Base-by-base conservation (phyloP, 2,113 vertebrate species). In the Callithrix jacchus region DNA sequence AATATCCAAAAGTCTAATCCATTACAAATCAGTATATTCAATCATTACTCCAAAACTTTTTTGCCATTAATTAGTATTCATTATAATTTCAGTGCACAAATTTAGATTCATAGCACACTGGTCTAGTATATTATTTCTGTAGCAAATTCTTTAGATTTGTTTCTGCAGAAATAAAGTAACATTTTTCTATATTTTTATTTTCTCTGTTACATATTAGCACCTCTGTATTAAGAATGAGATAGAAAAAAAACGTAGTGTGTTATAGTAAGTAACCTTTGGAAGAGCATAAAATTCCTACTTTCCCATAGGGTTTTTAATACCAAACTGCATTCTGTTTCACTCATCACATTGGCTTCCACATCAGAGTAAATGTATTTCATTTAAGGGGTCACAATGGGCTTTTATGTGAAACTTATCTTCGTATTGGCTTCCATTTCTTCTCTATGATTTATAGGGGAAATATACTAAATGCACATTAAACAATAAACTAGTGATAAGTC, bases 1-100 rank as follows among this genome's bases (percentile, higher is more conserved):
- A 98, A 95, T 97, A 95, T 96, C 93, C 89, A 87, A 42, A 64
- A 94, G 49, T 97, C 92, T 96, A 80, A 95, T 97, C 85, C 74
- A 87, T 98, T 98, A 97, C 56, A 97, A 95, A 92, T 97, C 97
- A 96, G 85, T 96, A 52, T 98, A 71, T 96, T 98, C 97, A 97
- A 94, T 98, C 97, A 98, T 97, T 93, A 80, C 91, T 94, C 96
- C 32, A 95, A 82, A 98, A 96, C 49, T 97, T 93, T 84, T 97
- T 97, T 96, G 92, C 79, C 73, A 91, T 96, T 98, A 97, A 98
- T 98, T 98, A 97, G 85, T 94, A 91, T 97, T 95, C 88, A 79
- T 49, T 96, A 93, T 97, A 97, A 97, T 98, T 98, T 98, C 97
- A 97, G 92, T 96, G 86, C 79, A 45, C 93, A 92, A 93, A 98